Conservation (phyloP, 1,140 invertebrate genomes). For the Magallana angulata region DNA sequence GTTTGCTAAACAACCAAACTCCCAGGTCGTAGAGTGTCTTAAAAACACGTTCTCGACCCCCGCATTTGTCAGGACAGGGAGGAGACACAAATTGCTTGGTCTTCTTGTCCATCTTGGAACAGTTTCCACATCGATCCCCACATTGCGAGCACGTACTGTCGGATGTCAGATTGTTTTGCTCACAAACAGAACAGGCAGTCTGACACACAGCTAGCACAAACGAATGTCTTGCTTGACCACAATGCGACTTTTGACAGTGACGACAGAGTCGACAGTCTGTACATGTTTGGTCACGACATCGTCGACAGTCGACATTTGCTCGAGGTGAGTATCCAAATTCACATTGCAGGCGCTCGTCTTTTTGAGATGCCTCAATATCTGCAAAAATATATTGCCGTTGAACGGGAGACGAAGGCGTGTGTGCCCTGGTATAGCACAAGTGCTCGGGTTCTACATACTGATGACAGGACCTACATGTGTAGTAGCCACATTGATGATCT, state of each 20-base stretch:
- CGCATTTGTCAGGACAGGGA: slow-evolving; percentile 47
- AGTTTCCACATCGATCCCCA: slow-evolving; percentile 31
- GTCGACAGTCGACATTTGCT: neutral
- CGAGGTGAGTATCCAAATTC: neutral
- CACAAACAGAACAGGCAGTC: slow-evolving; percentile 19
- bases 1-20: slow-evolving; percentile 47
- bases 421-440: slow-evolving; percentile 34
- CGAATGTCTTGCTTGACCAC: slow-evolving; percentile 36
- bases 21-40: slow-evolving; percentile 21
- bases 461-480: slow-evolving; percentile 2
- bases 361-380: slow-evolving; percentile 41
- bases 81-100: neutral
- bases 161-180: neutral
- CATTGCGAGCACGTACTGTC: slow-evolving; percentile 24
- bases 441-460: slow-evolving; percentile 41
- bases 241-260: slow-evolving; percentile 27
- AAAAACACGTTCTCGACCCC: slow-evolving; percentile 46
- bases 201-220: slow-evolving; percentile 33
- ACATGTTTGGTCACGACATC: neutral
- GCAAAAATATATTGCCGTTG: slow-evolving; percentile 31
- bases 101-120: neutral
- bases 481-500: slow-evolving; percentile 38
- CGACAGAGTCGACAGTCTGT: neutral
- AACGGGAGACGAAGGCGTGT: neutral
- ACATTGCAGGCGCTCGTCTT: slow-evolving; percentile 37